Evolutionary conservation across 1,140 invertebrate species (phyloP).

Genomic region (Apocrypta bakeri): DNA sequence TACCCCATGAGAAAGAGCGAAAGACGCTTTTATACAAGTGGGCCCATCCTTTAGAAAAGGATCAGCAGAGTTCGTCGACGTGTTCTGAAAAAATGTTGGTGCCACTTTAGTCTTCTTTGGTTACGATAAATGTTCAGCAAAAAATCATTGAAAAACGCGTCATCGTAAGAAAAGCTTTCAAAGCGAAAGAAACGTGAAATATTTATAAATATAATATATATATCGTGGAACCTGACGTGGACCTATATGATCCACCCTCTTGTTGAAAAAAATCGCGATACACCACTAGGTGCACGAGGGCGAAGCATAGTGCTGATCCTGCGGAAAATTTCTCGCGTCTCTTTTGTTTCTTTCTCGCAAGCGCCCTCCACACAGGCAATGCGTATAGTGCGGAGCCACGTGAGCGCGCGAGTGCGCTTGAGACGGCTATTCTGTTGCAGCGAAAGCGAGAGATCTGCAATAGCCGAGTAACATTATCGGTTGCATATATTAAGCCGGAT

Average conservation of each 20-base stretch:
- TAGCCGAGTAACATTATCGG: slow-evolving; percentile 3
- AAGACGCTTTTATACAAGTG: slow-evolving; percentile 1
- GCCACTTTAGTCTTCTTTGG: background rate
- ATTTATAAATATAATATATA: too few relatives aligned
- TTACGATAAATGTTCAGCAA: too few relatives aligned
- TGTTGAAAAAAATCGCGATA: background rate
- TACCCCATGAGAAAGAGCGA: slow-evolving; percentile 29
- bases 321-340: background rate
- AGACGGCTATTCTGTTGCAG: too few relatives aligned
- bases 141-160: too few relatives aligned
- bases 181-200: too few relatives aligned
- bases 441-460: background rate
- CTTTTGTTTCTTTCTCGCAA: background rate
- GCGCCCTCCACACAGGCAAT: background rate
- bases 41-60: background rate
- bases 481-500: slow-evolving; percentile 20
- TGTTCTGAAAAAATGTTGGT: slow-evolving; percentile 24
- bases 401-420: background rate
- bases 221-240: too few relatives aligned
- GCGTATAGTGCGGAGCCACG: background rate
- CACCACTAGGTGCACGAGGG: too few relatives aligned
- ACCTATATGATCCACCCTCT: background rate
- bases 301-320: slow-evolving; percentile 4
- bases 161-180: too few relatives aligned
- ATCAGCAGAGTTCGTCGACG: background rate